Base-by-base conservation (phyloP, 2,113 vertebrate species). In the Hemichromis elongatus region DNA sequence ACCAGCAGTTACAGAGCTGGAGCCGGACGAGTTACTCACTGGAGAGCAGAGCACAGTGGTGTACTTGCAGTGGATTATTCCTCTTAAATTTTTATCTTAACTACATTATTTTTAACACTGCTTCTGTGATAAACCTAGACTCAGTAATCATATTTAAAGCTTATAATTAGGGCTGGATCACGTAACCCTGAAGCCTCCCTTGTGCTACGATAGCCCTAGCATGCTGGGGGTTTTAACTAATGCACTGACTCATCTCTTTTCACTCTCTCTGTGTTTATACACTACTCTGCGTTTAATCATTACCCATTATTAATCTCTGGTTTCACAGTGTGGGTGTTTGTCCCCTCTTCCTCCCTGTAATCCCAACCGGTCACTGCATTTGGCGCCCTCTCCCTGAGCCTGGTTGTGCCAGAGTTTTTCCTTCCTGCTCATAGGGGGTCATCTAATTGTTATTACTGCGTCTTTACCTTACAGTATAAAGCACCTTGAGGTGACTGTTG, bases 231-330 rank as follows among this genome's bases (percentile, higher is more conserved):
- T n/a, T 63, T 63, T 30, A 35, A 63, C 35, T 63, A 35, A 63
- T 3, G 18, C 30, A 35, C 30, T 35, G 3, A 61, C 30, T 12
- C 9, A 61, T 0, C 9, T 0, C 30, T 35, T 35, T 63, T 18
- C 0, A 35, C 0, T 61, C 9, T 28, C 0, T 59, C 0, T 35
- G 2, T n/a, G 30, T 61, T 35, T 35, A 35, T 7, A 61, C 30
- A 63, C 9, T 61, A n/a, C 30, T n/a, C 57, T 63, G 18, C 30
- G 35, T 35, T 35, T 63, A 0, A 35, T 63, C 30, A n/a, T 63
- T 33, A 33, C 30, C 30, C 7, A 30, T 33, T 33, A 33, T 33
- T 63, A 35, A 7, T 63, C 4, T 35, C 59, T 35, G 59, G 59
- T 37, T 63, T 63, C 59, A 63, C 59, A 35, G 30, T 0, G 2